phyloP scores from a whole-genome alignment of 2,113 vertebrate species.

The Myxocyprinus asiaticus region DNA sequence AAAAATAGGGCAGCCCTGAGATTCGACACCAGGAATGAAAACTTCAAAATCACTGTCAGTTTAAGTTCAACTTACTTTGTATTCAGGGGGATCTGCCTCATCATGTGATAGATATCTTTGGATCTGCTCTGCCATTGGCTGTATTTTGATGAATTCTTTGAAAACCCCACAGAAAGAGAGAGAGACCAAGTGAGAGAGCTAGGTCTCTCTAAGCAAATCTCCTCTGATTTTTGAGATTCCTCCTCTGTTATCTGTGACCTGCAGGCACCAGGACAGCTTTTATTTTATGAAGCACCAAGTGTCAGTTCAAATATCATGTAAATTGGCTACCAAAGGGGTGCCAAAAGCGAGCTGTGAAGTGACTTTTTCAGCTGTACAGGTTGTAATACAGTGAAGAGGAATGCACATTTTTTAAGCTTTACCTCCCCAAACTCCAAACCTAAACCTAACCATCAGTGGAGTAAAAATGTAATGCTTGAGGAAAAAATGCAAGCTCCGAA shows the following conservation, averaged over 20 bases:
- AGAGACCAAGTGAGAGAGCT: background rate
- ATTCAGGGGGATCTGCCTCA: constrained; percentile 28
- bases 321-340: too few species aligned
- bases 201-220: constrained; percentile 7
- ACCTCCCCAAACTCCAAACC: too few species aligned
- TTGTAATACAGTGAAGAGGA: too few species aligned
- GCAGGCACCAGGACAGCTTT: background rate
- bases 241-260: background rate
- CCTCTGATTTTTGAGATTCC: background rate
- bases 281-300: too few species aligned
- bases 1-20: background rate
- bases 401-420: too few species aligned
- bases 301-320: too few species aligned
- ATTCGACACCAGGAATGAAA: background rate
- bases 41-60: constrained; percentile 13
- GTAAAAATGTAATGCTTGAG: too few species aligned
- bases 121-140: constrained; percentile 22
- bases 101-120: constrained; percentile 12
- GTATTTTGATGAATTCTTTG: constrained; percentile 11
- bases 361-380: too few species aligned
- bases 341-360: too few species aligned
- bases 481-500: too few species aligned
- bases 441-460: too few species aligned
- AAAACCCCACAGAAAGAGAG: background rate
- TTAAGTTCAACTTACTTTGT: constrained; percentile 9